Evolutionary conservation across 2,797 vertebrate species (phyloP).

Genomic region (Pseudochirops cupreus): DNA sequence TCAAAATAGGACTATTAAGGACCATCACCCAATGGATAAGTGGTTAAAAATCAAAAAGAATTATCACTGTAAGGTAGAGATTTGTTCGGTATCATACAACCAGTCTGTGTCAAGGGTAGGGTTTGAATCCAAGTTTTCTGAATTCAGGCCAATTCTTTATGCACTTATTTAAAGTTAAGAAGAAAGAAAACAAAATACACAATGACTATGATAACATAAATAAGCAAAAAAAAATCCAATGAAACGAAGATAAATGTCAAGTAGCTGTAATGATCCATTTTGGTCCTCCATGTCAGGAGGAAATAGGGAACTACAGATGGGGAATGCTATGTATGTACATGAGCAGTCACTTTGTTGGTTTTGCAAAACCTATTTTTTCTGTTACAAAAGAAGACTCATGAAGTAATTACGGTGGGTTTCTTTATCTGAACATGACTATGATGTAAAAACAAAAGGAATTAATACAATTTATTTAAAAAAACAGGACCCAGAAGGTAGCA

Average conservation of each 20-base stretch:
- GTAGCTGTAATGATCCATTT: not conserved
- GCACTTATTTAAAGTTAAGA: not conserved
- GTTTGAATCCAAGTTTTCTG: not conserved
- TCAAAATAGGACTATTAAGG: too few relatives aligned
- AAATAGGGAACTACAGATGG: not conserved
- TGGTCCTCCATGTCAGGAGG: not conserved
- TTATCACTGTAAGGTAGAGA: not conserved
- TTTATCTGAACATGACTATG: not conserved
- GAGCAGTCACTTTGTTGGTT: not conserved
- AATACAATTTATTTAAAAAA: not conserved
- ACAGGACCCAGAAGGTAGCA: not conserved
- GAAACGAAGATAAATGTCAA: too few relatives aligned
- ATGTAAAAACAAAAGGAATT: not conserved
- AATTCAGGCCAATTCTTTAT: not conserved
- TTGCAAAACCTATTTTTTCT: not conserved
- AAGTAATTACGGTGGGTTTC: not conserved
- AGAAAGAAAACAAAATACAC: not conserved
- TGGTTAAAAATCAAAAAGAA: too few relatives aligned
- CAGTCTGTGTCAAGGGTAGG: too few relatives aligned
- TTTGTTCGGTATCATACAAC: too few relatives aligned
- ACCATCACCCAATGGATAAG: too few relatives aligned
- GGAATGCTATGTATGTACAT: not conserved
- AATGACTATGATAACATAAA: not conserved
- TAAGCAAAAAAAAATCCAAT: not conserved
- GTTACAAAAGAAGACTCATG: not conserved